phyloP scores from a whole-genome alignment of 2,113 vertebrate genomes.

The Syrmaticus mikado region DNA sequence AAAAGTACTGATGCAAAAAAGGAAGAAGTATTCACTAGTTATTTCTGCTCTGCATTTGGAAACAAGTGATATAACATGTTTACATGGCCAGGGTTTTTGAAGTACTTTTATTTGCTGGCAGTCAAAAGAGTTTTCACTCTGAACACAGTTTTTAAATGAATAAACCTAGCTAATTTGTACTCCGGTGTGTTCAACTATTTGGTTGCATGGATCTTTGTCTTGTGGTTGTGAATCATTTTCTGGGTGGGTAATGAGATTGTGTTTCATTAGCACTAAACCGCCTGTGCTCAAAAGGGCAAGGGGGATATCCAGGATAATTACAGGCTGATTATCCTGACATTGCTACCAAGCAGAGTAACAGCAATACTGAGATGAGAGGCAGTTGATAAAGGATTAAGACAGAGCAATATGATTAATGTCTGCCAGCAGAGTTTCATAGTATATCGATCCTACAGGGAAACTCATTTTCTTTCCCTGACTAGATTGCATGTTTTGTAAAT shows the following conservation, averaged over 20 bases:
- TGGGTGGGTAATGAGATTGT: not conserved
- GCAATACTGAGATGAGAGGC: not conserved
- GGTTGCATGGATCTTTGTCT: not conserved
- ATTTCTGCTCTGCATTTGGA: not conserved
- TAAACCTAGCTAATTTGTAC: not conserved
- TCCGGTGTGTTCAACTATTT: not conserved
- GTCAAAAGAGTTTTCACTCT: not conserved
- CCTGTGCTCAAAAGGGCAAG: slow-evolving; percentile 35
- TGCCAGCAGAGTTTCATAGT: not conserved
- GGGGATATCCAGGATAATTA: slow-evolving; percentile 49
- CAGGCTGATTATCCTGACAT: slow-evolving; percentile 52
- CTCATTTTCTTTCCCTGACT: slow-evolving; percentile 32
- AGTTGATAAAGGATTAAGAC: slow-evolving; percentile 28
- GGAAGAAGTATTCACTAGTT: not conserved
- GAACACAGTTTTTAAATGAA: not conserved
- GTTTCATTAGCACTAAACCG: not conserved
- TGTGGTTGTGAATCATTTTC: slow-evolving; percentile 1
- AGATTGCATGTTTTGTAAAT: slow-evolving; percentile 7
- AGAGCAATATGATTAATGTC: slow-evolving; percentile 23
- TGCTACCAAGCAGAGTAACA: slow-evolving; percentile 28
- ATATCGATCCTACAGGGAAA: slow-evolving; percentile 27
- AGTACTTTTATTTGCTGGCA: not conserved
- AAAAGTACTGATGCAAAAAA: not conserved
- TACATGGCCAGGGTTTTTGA: not conserved
- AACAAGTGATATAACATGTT: not conserved